Base-by-base conservation (phyloP, 2,888 invertebrate genomes). In the Acrobasis consociella region DNA sequence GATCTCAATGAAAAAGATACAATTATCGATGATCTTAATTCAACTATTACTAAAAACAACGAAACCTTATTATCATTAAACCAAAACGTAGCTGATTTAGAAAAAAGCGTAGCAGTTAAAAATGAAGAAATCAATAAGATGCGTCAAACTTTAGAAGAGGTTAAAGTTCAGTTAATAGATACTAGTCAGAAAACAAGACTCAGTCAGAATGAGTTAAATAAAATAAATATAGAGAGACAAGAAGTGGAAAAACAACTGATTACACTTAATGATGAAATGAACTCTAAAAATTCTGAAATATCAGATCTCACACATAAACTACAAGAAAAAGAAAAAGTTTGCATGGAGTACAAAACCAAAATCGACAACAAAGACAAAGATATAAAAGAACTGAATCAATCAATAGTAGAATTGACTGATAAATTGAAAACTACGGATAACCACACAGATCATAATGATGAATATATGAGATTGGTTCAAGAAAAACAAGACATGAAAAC, bases 1-100 rank as follows among this genome's bases (percentile, higher is more conserved):
- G 85, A 86, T 39, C 83, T 92, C 3, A 85, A 85, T 51, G 93
- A 93, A 71, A 87, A 93, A 67, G 86, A 89, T 70, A 73, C 74
- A n/a, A 65, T 86, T 11, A 88, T 90, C 60, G 83, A 88, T 66
- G 70, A 69, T 7, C 75, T 90, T 7, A 87, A 89, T 67, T 58
- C 64, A 10, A 82, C 82, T 11, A 67, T 85, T 2, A 65, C 67
- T 31, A 76, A 82, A 65, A 82, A 82, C 66, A 83, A 84, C 11
- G 55, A 62, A 1, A 79, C 73, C 22, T 56, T 86, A 49, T 65
- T 67, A 13, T 72, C 73, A 39, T 66, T 85, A 5, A 81, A 69
- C 64, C 73, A 83, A 69, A 83, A 72, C 60, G 53, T 83, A 7
- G 61, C 64, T 15, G 82, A 86, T 64, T 73, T 89, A 5, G 76